phyloP scores from a whole-genome alignment of 2,888 invertebrate species.

The Callinectes sapidus region DNA sequence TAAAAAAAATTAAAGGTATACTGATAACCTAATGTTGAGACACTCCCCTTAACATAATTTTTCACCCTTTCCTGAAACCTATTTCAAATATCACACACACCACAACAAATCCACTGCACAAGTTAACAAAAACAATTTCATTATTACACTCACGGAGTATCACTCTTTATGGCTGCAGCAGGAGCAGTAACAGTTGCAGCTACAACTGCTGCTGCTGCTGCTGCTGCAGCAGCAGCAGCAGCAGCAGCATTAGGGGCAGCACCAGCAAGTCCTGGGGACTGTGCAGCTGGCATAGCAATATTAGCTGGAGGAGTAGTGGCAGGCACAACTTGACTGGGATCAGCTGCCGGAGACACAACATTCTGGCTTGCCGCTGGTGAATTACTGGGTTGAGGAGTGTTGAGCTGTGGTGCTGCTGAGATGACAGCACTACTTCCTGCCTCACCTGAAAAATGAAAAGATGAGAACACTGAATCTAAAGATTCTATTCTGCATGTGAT shows the following conservation, averaged over 20 bases:
- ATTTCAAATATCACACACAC: too few species aligned
- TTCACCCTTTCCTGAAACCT: too few species aligned
- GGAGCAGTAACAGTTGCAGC: not conserved
- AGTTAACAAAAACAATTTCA: not conserved
- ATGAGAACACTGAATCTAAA: too few species aligned
- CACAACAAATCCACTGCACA: too few species aligned
- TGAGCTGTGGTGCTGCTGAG: conserved; percentile 67
- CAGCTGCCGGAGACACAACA: not conserved
- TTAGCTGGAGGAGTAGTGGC: conserved; percentile 42
- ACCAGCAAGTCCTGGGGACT: conserved; percentile 45
- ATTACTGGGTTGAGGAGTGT: conserved; percentile 63
- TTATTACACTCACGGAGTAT: not conserved
- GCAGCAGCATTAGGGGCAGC: not conserved
- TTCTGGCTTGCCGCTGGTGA: conserved; percentile 36
- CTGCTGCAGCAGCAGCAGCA: not conserved
- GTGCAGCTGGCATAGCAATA: conserved; percentile 54
- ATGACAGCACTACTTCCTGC: conserved; percentile 61
- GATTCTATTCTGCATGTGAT: too few species aligned
- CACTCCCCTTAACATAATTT: too few species aligned
- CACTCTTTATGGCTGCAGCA: not conserved
- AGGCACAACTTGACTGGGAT: conserved; percentile 34
- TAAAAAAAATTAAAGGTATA: too few species aligned
- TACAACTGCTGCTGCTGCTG: not conserved
- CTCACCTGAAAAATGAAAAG: not conserved
- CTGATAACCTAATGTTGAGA: too few species aligned